Percentiles rank a stretch among this genome's conserved stretches.
These are phyloP conservation scores for Acromyrmex heyeri DNA, from an alignment of 1,140 invertebrate genomes.

Conservation along the genomic window DNA sequence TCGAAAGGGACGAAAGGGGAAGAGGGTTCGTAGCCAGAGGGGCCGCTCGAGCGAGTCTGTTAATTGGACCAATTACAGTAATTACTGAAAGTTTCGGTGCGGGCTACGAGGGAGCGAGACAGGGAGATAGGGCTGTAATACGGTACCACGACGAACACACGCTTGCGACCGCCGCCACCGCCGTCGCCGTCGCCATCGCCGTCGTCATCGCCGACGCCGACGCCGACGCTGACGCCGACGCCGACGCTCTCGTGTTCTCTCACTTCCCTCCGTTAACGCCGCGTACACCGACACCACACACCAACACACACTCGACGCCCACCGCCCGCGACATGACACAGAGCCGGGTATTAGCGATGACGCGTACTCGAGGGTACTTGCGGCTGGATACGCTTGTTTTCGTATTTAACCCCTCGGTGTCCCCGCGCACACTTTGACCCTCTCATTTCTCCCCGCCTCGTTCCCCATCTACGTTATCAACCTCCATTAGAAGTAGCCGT, in stretches of 20 bases:
- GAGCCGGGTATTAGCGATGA: slow-evolving; percentile 82
- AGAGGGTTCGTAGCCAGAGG: slow-evolving; percentile 67
- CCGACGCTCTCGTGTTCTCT: slow-evolving; percentile 65
- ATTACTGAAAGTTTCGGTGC: slow-evolving; percentile 87
- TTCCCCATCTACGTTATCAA: slow-evolving; percentile 51
- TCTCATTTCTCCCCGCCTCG: slow-evolving; percentile 32
- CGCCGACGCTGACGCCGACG: not conserved
- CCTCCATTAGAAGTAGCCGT: slow-evolving; percentile 37
- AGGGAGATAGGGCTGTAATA: slow-evolving; percentile 80
- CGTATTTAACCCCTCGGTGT: slow-evolving; percentile 72
- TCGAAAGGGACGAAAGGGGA: slow-evolving; percentile 39
- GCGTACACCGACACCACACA: slow-evolving; percentile 56
- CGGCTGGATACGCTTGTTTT: slow-evolving; percentile 79
- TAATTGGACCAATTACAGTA: slow-evolving; percentile 87
- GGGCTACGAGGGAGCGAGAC: slow-evolving; percentile 78
- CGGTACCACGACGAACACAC: slow-evolving; percentile 78
- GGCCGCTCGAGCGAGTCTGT: slow-evolving; percentile 85
- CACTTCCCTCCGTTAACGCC: slow-evolving; percentile 60
- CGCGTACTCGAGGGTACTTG: slow-evolving; percentile 77
- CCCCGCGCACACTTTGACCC: slow-evolving; percentile 50
- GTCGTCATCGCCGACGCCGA: slow-evolving; percentile 29
- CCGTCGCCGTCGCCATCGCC: not conserved
- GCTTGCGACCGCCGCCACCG: slow-evolving; percentile 66
- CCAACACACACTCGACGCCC: slow-evolving; percentile 70
- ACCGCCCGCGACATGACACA: slow-evolving; percentile 71